A percentile compares a stretch with the other conserved stretches of the same genome.
phyloP scores from a whole-genome alignment of 2,797 vertebrate species.

The Microchirus variegatus region DNA sequence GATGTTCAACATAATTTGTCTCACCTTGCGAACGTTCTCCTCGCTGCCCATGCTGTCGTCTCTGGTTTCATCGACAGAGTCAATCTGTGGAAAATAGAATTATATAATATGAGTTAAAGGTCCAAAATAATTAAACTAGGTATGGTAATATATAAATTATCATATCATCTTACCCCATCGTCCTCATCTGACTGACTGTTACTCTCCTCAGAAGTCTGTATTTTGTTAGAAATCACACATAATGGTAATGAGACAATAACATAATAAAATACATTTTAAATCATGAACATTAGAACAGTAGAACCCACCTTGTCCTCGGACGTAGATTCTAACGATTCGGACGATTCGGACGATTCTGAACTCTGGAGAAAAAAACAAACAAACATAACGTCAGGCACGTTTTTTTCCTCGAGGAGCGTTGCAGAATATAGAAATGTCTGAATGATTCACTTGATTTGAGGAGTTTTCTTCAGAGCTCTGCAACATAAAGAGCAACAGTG shows the following conservation, averaged over 20 bases:
- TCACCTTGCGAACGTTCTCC: slow-evolving; percentile 77
- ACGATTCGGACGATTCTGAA: slow-evolving; percentile 69
- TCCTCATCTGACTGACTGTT: slow-evolving; percentile 68
- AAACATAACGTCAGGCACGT: neutral
- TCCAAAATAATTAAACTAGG: neutral
- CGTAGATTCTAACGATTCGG: slow-evolving; percentile 60
- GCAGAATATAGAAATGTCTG: neutral
- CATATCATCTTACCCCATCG: slow-evolving; percentile 47
- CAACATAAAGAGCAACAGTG: slow-evolving; percentile 16
- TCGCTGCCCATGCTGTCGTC: slow-evolving; percentile 78
- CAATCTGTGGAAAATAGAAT: slow-evolving; percentile 46
- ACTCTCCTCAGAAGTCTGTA: slow-evolving; percentile 74
- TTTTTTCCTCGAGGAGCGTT: too few species aligned
- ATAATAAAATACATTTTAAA: neutral
- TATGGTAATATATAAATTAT: neutral
- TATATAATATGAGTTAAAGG: neutral
- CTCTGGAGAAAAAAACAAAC: slow-evolving; percentile 53
- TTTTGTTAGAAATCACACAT: slow-evolving; percentile 9
- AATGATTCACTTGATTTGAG: slow-evolving; percentile 65
- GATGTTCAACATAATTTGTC: neutral
- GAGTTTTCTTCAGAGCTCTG: slow-evolving; percentile 73
- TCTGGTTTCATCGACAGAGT: slow-evolving; percentile 61
- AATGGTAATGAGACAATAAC: neutral
- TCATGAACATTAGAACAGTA: too few species aligned
- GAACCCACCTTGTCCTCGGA: slow-evolving; percentile 72